Conservation (phyloP, 2,113 vertebrate species). For the Nematolebias whitei region DNA sequence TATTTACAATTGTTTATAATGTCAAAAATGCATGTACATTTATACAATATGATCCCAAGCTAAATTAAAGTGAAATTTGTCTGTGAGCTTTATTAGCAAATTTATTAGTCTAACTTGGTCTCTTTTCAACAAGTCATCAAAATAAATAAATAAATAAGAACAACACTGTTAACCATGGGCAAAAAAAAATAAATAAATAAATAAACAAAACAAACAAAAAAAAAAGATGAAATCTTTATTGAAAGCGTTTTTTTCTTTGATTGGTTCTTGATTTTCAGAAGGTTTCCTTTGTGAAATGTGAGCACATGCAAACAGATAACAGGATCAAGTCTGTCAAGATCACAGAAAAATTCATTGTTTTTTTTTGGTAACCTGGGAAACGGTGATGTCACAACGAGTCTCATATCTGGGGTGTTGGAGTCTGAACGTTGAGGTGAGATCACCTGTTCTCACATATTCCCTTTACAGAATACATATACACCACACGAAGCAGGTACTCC, state of each 20-base stretch:
- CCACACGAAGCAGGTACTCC: not conserved
- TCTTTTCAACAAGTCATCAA: too few relatives aligned
- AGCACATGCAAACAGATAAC: conserved; percentile 23
- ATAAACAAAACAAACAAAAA: too few relatives aligned
- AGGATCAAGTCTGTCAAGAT: conserved; percentile 1
- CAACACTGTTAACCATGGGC: too few relatives aligned
- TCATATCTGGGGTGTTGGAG: conserved; percentile 13
- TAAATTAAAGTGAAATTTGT: not conserved
- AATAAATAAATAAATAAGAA: too few relatives aligned
- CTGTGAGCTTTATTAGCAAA: not conserved
- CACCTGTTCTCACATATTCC: not conserved
- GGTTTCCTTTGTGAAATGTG: conserved; percentile 3
- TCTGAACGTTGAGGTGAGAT: not conserved
- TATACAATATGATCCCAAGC: not conserved
- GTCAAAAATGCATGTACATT: not conserved
- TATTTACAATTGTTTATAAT: not conserved
- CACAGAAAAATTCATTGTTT: conserved; percentile 14
- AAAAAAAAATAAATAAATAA: too few relatives aligned
- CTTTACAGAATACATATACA: conserved; percentile 34
- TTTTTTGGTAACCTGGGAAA: conserved; percentile 10
- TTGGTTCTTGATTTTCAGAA: not conserved
- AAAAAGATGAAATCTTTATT: not conserved
- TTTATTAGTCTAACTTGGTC: not conserved
- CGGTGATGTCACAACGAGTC: conserved; percentile 15
- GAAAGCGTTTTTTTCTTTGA: not conserved